These are phyloP conservation scores for Acanthiza pusilla DNA, from an alignment of 2,797 vertebrate species.

Conservation along the genomic window DNA sequence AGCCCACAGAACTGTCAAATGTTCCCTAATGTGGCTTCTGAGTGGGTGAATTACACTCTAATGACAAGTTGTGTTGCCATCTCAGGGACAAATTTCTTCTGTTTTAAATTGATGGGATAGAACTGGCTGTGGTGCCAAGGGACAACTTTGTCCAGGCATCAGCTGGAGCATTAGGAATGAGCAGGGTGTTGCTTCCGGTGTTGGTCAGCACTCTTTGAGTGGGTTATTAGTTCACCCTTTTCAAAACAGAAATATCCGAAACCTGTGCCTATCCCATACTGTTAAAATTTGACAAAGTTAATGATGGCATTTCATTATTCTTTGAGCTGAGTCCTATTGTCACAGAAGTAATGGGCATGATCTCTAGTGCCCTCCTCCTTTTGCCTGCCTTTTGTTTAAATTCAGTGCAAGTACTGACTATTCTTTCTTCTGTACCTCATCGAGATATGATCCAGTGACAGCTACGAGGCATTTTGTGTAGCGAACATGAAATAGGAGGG, in stretches of 20 bases:
- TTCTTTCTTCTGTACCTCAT: conserved; percentile 17
- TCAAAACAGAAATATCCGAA: not conserved
- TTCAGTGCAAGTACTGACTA: not conserved
- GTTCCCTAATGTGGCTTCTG: not conserved
- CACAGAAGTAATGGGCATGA: not conserved
- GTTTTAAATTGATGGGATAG: not conserved
- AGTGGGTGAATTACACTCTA: not conserved
- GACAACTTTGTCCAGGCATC: not conserved
- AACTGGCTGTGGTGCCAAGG: not conserved
- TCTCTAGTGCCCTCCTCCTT: not conserved
- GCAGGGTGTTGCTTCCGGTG: not conserved
- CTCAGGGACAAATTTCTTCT: not conserved
- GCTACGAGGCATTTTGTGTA: not conserved
- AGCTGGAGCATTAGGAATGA: not conserved
- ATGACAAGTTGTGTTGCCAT: not conserved
- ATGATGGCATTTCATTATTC: not conserved
- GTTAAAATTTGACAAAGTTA: not conserved
- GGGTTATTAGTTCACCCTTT: not conserved
- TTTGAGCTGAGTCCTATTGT: not conserved
- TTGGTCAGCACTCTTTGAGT: not conserved
- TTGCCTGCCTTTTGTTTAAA: conserved; percentile 37
- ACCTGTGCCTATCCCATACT: not conserved
- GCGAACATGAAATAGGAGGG: conserved; percentile 28
- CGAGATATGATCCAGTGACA: not conserved
- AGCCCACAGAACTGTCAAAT: not conserved